Base-by-base conservation (phyloP, 1,140 invertebrate genomes). In the Solenopsis invicta region DNA sequence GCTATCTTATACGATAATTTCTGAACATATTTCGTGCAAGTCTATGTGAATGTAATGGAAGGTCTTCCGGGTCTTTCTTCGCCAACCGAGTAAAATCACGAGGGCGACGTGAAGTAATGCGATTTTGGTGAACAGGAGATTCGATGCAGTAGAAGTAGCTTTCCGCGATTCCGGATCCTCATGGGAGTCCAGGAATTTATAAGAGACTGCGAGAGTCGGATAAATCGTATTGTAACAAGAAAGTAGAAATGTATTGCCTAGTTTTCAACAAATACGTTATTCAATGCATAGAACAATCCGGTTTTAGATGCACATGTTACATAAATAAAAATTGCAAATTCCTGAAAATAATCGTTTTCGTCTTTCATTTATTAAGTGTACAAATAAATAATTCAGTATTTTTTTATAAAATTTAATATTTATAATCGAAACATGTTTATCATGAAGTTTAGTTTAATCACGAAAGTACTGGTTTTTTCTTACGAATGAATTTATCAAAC, bases 221-320 rank as follows among this genome's bases (percentile, higher is more conserved):
- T 82, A 84, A 84, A 84, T 84, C 41, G 80, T 29, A 75, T 84
- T 48, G 80, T 13, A 84, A 84, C 67, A 59, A 74, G 80, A 84
- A 84, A 59, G 54, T 75, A 50, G 54, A 62, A 84, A 61, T 41
- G 69, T 84, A 84, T 62, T 75, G 69, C 54, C n/a, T 61, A 75
- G 80, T 84, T 84, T 84, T 84, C 69, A 75, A 75, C 69, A 61
- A 84, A 84, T 82, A 61, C 12, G 12, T 74, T 59, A 16, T 61
- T 6, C 13, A 5, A 48, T 41, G 41, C 12, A 21, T 21, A 12
- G 10, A 59, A 21, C 4, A 74, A 61, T 37, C 21, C n/a, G 34
- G 37, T 71, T 84, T 18, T 56, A 24, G 8, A 59, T 13, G 13
- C 48, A 29, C 29, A n/a, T 34, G 13, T 8, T 34, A 3, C 13